Evolutionary conservation across 2,888 invertebrate species (phyloP).

Genomic region (Teleiodes luculella): DNA sequence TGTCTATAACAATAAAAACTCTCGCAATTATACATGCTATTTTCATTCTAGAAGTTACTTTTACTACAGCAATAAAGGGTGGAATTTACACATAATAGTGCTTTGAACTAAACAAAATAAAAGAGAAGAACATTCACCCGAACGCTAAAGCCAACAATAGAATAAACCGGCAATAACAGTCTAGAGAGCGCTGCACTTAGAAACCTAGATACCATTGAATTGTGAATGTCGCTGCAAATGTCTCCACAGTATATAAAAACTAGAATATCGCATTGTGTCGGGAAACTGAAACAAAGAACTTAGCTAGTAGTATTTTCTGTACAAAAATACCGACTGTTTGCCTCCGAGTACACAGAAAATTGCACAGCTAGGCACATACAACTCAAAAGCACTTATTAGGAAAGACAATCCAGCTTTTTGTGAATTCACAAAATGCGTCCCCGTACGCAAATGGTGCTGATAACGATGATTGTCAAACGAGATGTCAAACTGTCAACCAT

Average conservation of each 20-base stretch:
- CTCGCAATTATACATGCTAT: too few species aligned
- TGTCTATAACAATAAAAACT: too few species aligned
- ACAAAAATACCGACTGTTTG: neutral
- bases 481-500: neutral
- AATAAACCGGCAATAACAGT: slow-evolving; percentile 1
- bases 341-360: neutral
- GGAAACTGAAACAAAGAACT: neutral
- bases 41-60: neutral
- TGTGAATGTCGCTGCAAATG: neutral
- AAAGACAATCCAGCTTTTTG: too few species aligned
- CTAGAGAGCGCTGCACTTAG: neutral
- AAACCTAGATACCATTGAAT: neutral
- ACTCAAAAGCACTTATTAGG: too few species aligned
- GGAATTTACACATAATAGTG: neutral
- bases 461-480: neutral
- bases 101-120: neutral
- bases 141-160: neutral
- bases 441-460: neutral
- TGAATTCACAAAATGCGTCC: neutral
- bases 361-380: too few species aligned
- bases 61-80: neutral
- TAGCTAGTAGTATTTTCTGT: neutral
- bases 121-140: neutral
- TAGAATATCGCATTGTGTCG: neutral
- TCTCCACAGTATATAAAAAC: neutral